A percentile compares a stretch with the other conserved stretches of the same genome.
Evolutionary conservation across 1,140 invertebrate genomes (phyloP).

Genomic region (Sinella curviseta): DNA sequence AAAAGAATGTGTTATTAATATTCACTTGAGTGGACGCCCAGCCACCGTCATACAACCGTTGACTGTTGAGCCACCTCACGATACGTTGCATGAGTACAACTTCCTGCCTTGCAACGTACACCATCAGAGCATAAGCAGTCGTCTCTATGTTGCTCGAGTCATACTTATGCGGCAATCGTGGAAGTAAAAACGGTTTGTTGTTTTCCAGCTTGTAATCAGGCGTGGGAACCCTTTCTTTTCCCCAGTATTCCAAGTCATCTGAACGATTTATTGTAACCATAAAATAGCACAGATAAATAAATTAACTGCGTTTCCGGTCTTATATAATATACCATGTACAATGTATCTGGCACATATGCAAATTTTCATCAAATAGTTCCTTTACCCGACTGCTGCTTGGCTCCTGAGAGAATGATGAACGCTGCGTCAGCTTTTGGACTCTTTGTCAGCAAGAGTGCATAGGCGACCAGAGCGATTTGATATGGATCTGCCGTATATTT

Average conservation of each 20-base stretch:
- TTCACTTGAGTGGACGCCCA: constrained; percentile 87
- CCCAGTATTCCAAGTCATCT: constrained; percentile 83
- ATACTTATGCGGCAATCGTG: constrained; percentile 80
- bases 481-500: constrained; percentile 71
- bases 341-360: constrained; percentile 17
- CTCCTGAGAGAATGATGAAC: constrained; percentile 68
- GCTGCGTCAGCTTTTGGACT: constrained; percentile 77
- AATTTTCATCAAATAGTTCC: constrained; percentile 22
- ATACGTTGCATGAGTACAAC: constrained; percentile 74
- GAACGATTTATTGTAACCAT: constrained; percentile 36
- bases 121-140: constrained; percentile 87
- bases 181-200: constrained; percentile 84
- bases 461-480: constrained; percentile 82
- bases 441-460: constrained; percentile 77
- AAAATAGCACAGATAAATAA: constrained; percentile 41
- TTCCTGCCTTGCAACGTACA: constrained; percentile 81
- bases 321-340: background rate
- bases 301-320: too few relatives aligned
- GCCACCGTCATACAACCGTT: constrained; percentile 85
- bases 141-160: constrained; percentile 87
- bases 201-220: constrained; percentile 83
- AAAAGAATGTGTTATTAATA: too few relatives aligned
- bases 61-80: constrained; percentile 89
- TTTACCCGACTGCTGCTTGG: constrained; percentile 56
- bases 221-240: constrained; percentile 70